A percentile compares a stretch with the other conserved stretches of the same genome.
Conservation (phyloP, 1,140 invertebrate species). For the Sitobion miscanthi region DNA sequence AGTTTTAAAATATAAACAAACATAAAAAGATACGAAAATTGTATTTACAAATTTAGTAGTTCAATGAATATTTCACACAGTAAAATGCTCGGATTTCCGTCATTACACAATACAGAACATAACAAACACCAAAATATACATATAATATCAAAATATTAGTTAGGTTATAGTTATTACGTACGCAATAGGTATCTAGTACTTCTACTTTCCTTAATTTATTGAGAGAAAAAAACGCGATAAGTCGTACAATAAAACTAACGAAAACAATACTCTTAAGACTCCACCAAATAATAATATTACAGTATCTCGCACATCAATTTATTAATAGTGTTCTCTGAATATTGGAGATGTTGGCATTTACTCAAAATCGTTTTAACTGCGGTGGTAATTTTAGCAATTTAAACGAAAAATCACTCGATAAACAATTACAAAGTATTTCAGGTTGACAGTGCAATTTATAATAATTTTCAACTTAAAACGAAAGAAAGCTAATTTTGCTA, state of each 20-base stretch:
- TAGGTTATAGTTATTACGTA: neutral
- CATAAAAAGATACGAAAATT: neutral
- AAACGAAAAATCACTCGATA: neutral
- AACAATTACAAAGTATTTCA: neutral
- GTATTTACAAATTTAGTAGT: neutral
- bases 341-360: neutral
- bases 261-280: neutral
- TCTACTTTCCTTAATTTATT: neutral
- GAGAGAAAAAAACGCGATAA: neutral
- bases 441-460: neutral
- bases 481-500: neutral
- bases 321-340: neutral
- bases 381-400: neutral
- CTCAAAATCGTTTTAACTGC: neutral
- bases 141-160: neutral
- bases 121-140: neutral
- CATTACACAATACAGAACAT: neutral
- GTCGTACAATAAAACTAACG: neutral
- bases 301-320: neutral
- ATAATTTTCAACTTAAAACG: neutral
- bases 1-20: conserved; percentile 8
- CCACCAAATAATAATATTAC: neutral
- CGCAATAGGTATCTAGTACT: neutral
- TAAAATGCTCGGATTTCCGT: neutral
- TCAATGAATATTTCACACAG: neutral